phyloP scores from a whole-genome alignment of 2,888 invertebrate genomes.

The Cheilosia urbana region DNA sequence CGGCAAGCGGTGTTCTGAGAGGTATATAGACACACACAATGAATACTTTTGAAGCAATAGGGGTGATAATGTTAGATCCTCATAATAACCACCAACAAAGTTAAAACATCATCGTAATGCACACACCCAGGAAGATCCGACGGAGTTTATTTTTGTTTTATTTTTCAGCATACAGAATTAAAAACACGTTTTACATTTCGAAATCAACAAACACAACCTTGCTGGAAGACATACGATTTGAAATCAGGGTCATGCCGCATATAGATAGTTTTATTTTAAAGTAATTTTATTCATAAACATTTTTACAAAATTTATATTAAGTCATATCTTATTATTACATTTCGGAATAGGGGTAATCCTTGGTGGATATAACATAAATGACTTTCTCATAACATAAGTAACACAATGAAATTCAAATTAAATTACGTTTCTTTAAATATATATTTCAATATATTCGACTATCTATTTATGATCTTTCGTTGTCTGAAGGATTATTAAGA shows the following conservation, averaged over 20 bases:
- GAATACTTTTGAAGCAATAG: too few relatives aligned
- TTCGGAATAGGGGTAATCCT: slow-evolving; percentile 20
- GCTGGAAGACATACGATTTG: slow-evolving; percentile 84
- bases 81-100: neutral
- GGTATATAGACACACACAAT: too few relatives aligned
- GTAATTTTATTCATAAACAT: slow-evolving; percentile 66
- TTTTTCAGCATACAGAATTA: neutral
- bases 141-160: neutral
- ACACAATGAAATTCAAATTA: slow-evolving; percentile 14
- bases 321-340: slow-evolving; percentile 22
- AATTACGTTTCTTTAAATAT: slow-evolving; percentile 8
- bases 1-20: too few relatives aligned
- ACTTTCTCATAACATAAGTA: neutral
- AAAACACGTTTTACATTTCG: slow-evolving; percentile 11
- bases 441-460: slow-evolving; percentile 21
- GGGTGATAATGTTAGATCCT: neutral
- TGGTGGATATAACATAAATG: slow-evolving; percentile 11
- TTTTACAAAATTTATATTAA: slow-evolving; percentile 60
- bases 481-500: slow-evolving; percentile 57
- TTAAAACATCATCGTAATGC: neutral
- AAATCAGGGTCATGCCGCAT: slow-evolving; percentile 84
- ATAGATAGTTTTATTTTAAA: slow-evolving; percentile 77
- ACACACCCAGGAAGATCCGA: neutral
- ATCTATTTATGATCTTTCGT: slow-evolving; percentile 62
- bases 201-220: slow-evolving; percentile 80